Evolutionary conservation across 2,888 invertebrate genomes (phyloP).

Genomic region (Allacma fusca): DNA sequence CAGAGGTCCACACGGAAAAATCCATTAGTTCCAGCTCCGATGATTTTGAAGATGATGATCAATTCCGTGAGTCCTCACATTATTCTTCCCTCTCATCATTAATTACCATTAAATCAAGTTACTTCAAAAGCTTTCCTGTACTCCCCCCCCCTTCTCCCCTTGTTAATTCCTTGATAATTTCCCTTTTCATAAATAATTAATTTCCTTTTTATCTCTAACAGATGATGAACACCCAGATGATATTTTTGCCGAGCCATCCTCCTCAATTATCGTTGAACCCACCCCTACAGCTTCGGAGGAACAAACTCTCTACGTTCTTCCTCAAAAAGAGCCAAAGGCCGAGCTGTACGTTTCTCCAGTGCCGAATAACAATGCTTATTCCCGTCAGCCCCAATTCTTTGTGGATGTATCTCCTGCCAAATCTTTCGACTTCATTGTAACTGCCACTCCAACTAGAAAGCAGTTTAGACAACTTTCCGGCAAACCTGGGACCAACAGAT

Average conservation of each 20-base stretch:
- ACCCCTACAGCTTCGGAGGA: slow-evolving; percentile 57
- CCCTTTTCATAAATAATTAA: not conserved
- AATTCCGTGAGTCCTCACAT: slow-evolving; percentile 40
- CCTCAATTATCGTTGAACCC: slow-evolving; percentile 42
- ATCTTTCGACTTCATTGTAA: slow-evolving; percentile 58
- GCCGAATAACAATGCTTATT: slow-evolving; percentile 59
- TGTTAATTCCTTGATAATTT: not conserved
- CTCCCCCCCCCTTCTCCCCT: too few relatives aligned
- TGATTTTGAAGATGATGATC: slow-evolving; percentile 38
- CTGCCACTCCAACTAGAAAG: slow-evolving; percentile 59
- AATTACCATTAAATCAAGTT: too few relatives aligned
- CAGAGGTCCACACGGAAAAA: slow-evolving; percentile 49
- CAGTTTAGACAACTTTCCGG: slow-evolving; percentile 48
- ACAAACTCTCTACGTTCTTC: slow-evolving; percentile 60
- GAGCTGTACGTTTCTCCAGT: slow-evolving; percentile 60
- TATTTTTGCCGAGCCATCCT: slow-evolving; percentile 33
- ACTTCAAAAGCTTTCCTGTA: too few relatives aligned
- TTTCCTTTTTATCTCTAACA: not conserved
- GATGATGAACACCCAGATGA: slow-evolving; percentile 39
- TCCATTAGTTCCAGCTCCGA: slow-evolving; percentile 51
- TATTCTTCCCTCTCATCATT: too few relatives aligned
- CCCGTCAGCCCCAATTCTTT: slow-evolving; percentile 59
- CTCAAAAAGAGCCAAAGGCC: slow-evolving; percentile 57
- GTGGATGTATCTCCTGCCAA: slow-evolving; percentile 61
- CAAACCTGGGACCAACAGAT: slow-evolving; percentile 46